Percentiles rank a stretch among this genome's conserved stretches.
phyloP scores from a whole-genome alignment of 1,140 invertebrate genomes.

The Berghia stephanieae region DNA sequence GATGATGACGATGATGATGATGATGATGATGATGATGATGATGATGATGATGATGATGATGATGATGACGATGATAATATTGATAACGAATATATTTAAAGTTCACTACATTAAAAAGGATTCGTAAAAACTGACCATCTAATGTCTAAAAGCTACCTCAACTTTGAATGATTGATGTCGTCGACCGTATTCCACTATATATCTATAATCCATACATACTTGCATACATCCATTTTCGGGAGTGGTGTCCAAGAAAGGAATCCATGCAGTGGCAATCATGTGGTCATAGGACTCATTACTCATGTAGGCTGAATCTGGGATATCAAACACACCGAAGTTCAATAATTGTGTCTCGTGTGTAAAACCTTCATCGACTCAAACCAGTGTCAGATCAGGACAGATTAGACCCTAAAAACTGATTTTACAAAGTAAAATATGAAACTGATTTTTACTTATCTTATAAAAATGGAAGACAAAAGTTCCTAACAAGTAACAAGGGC shows the following conservation, averaged over 20 bases:
- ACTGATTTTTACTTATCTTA: too few relatives aligned
- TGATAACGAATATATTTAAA: not conserved
- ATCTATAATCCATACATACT: constrained; percentile 6
- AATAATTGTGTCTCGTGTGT: too few relatives aligned
- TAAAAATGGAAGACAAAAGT: too few relatives aligned
- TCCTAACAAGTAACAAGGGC: too few relatives aligned
- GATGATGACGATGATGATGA: constrained; percentile 13
- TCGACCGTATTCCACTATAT: not conserved
- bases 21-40: constrained; percentile 12
- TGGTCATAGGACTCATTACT: constrained; percentile 52
- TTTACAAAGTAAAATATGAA: not conserved
- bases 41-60: constrained; percentile 17
- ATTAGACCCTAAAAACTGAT: too few relatives aligned
- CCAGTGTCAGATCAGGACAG: too few relatives aligned
- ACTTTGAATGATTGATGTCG: not conserved
- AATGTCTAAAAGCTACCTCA: not conserved
- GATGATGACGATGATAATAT: constrained; percentile 1
- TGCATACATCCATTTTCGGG: constrained; percentile 55
- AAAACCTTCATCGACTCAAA: too few relatives aligned
- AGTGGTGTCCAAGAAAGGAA: constrained; percentile 54
- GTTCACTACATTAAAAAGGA: too few relatives aligned
- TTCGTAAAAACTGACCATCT: not conserved
- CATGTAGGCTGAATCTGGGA: constrained; percentile 55
- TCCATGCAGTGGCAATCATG: constrained; percentile 55
- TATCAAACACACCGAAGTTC: constrained; percentile 1